A percentile compares a stretch with the other conserved stretches of the same genome.
Conservation (phyloP, 2,797 vertebrate species). For the Mus minutoides region DNA sequence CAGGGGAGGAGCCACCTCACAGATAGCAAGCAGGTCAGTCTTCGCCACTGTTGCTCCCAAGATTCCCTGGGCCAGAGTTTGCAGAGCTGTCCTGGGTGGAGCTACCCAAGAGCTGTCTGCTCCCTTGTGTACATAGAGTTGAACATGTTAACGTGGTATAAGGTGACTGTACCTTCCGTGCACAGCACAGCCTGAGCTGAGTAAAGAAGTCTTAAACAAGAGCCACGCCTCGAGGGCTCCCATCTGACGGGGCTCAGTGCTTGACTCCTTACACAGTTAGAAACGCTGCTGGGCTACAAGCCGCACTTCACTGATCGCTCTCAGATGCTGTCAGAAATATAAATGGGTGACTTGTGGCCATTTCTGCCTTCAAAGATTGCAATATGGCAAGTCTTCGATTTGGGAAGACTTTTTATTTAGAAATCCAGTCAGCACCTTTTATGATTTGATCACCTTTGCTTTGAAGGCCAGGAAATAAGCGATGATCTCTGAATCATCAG, state of each 20-base stretch:
- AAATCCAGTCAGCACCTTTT: not conserved
- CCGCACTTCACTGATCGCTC: not conserved
- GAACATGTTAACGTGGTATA: too few species aligned
- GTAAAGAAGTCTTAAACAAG: not conserved
- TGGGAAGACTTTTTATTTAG: not conserved
- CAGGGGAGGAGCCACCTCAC: not conserved
- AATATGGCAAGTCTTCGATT: not conserved
- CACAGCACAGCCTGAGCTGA: not conserved
- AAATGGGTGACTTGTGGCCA: not conserved
- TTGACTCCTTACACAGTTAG: not conserved
- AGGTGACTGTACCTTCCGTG: not conserved
- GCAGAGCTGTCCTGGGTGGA: not conserved
- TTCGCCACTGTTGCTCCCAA: not conserved
- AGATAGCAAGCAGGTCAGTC: not conserved
- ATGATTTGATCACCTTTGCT: constrained; percentile 29
- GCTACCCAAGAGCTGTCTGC: not conserved
- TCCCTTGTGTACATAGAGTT: not conserved
- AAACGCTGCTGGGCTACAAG: not conserved
- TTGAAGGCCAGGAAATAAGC: constrained; percentile 1
- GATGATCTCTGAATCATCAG: not conserved
- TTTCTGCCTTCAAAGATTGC: constrained; percentile 9
- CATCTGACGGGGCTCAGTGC: not conserved
- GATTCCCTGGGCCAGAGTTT: too few species aligned
- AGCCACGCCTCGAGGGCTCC: not conserved
- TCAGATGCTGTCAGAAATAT: constrained; percentile 17